These are phyloP conservation scores for Ectropis crepuscularia DNA, from an alignment of 2,888 invertebrate species.

Conservation along the genomic window DNA sequence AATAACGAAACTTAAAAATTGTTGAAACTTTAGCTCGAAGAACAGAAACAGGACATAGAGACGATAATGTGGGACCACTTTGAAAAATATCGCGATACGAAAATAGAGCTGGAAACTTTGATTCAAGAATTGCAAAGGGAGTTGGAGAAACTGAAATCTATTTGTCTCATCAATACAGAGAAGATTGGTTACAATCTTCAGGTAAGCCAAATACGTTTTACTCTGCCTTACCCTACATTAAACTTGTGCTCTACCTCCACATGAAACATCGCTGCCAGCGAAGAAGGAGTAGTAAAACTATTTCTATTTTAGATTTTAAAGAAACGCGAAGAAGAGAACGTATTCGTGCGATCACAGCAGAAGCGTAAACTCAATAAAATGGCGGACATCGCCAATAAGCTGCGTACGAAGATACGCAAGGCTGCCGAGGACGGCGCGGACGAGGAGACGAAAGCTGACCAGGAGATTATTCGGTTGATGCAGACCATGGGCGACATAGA, in stretches of 20 bases:
- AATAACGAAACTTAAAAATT: too few species aligned
- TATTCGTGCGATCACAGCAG: slow-evolving; percentile 91
- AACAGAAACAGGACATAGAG: slow-evolving; percentile 84
- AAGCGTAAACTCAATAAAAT: slow-evolving; percentile 91
- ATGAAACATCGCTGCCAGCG: too few species aligned
- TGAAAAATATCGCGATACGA: slow-evolving; percentile 88
- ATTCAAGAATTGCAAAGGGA: slow-evolving; percentile 91
- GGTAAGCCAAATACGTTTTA: slow-evolving; percentile 47
- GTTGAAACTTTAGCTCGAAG: slow-evolving; percentile 63
- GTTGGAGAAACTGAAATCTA: slow-evolving; percentile 90
- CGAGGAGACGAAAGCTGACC: slow-evolving; percentile 88
- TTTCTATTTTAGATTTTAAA: slow-evolving; percentile 85
- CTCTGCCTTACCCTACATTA: neutral
- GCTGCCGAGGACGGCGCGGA: slow-evolving; percentile 86
- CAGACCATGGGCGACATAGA: slow-evolving; percentile 88
- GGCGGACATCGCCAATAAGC: slow-evolving; percentile 88
- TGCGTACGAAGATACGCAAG: slow-evolving; percentile 87
- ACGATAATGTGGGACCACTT: slow-evolving; percentile 88
- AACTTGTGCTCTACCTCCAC: neutral
- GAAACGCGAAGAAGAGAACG: slow-evolving; percentile 94
- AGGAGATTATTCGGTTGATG: slow-evolving; percentile 88
- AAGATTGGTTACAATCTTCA: slow-evolving; percentile 96
- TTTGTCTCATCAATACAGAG: slow-evolving; percentile 93
- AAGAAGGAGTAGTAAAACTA: neutral
- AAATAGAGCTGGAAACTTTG: slow-evolving; percentile 88